phyloP scores from a whole-genome alignment of 2,113 vertebrate species.

The Emydura subglobosa region DNA sequence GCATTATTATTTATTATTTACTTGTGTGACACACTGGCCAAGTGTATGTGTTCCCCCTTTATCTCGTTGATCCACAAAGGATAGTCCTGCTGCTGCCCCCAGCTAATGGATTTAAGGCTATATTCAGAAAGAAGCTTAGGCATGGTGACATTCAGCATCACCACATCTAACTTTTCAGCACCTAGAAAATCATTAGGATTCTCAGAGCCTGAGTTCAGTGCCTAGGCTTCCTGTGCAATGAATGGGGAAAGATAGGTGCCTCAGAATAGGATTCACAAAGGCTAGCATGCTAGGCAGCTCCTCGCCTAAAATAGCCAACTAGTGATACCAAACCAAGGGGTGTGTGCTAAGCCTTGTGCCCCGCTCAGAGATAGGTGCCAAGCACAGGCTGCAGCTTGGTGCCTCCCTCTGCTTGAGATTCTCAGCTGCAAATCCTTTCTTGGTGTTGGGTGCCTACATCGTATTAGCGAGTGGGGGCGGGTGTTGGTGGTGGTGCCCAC shows the following conservation, averaged over 20 bases:
- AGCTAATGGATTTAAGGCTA: background rate
- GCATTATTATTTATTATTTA: rapidly evolving
- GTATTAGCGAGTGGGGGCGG: background rate
- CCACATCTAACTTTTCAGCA: background rate
- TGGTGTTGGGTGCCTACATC: background rate
- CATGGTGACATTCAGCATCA: background rate
- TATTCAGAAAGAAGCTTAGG: background rate
- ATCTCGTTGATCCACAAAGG: background rate
- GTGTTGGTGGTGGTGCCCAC: background rate
- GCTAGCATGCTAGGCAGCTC: background rate
- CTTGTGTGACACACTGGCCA: background rate
- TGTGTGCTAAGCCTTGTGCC: background rate
- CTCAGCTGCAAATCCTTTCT: background rate
- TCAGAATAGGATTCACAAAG: background rate
- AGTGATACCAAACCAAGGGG: no score
- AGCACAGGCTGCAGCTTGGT: background rate
- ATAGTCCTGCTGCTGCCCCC: background rate
- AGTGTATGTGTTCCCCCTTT: background rate
- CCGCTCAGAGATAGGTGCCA: background rate
- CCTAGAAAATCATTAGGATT: background rate
- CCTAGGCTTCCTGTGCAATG: background rate
- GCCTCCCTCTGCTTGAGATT: background rate
- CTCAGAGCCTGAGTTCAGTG: background rate
- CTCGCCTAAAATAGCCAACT: background rate
- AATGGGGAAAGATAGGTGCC: background rate